A percentile compares a stretch with the other conserved stretches of the same genome.
Conservation (phyloP, 2,888 invertebrate genomes). For the Palloptera scutellata region DNA sequence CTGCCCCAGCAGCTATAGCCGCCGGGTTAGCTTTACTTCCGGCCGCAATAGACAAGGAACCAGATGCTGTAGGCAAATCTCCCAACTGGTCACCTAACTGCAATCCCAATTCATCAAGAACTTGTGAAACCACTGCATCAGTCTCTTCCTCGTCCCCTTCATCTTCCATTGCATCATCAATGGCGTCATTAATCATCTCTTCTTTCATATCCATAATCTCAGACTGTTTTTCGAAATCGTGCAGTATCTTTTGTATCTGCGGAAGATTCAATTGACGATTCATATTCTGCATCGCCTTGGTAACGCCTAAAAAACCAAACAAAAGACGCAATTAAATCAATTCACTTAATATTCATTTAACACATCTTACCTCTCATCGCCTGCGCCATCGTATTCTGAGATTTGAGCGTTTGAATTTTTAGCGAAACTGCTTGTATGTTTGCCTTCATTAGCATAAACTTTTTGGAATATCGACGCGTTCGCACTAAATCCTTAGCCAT, state of each 20-base stretch:
- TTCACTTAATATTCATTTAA: not conserved
- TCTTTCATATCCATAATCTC: constrained; percentile 99
- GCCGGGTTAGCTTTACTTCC: constrained; percentile 72
- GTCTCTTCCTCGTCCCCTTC: constrained; percentile 98
- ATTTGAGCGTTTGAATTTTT: constrained; percentile 96
- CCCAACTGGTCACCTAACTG: constrained; percentile 93
- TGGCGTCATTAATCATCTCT: constrained; percentile 99
- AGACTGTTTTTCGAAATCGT: constrained; percentile 98
- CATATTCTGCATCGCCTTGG: constrained; percentile 98
- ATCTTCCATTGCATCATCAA: constrained; percentile 99
- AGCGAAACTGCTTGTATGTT: constrained; percentile 98
- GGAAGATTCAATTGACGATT: constrained; percentile 96
- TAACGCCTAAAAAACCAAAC: constrained; percentile 72
- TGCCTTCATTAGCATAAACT: constrained; percentile 99
- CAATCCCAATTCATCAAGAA: constrained; percentile 95
- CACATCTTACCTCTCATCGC: constrained; percentile 84
- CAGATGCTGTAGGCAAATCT: constrained; percentile 77
- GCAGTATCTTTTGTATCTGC: constrained; percentile 96
- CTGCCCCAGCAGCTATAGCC: constrained; percentile 65
- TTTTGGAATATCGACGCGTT: constrained; percentile 93
- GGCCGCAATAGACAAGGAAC: constrained; percentile 68
- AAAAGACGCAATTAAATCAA: not conserved
- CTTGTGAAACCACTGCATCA: constrained; percentile 94
- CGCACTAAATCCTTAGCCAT: constrained; percentile 99
- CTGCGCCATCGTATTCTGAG: constrained; percentile 99